These are phyloP conservation scores for Macaca nemestrina DNA, from an alignment of 2,113 vertebrate species.

Conservation along the genomic window DNA sequence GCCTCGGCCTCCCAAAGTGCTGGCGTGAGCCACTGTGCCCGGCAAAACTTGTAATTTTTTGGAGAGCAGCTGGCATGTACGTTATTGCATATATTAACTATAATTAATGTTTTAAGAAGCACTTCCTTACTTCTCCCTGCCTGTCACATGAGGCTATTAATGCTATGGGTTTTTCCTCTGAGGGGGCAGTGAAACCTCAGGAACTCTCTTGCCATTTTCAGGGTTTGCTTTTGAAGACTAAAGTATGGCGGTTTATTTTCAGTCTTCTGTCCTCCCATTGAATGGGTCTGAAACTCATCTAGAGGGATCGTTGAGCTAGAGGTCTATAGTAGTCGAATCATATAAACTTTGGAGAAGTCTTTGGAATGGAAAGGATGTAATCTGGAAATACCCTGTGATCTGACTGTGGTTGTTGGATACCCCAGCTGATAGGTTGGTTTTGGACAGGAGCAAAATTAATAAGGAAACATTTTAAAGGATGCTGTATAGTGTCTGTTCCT, in stretches of 20 bases:
- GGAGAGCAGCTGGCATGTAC: not conserved
- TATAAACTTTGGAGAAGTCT: not conserved
- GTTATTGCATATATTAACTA: constrained; percentile 21
- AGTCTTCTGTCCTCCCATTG: not conserved
- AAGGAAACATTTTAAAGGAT: constrained; percentile 20
- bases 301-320: not conserved
- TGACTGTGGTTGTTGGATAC: not conserved
- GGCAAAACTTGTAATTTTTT: not conserved
- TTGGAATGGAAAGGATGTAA: not conserved
- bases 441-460: not conserved
- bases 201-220: not conserved
- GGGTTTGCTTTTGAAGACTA: constrained; percentile 41
- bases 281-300: not conserved
- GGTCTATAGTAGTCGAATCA: not conserved
- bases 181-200: not conserved
- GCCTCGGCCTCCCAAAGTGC: too few species aligned
- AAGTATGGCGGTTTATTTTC: constrained; percentile 16
- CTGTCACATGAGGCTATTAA: not conserved
- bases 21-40: too few species aligned
- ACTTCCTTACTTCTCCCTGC: not conserved
- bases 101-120: constrained; percentile 23
- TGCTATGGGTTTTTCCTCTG: not conserved
- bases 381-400: not conserved
- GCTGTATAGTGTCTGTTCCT: not conserved
- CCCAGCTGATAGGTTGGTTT: not conserved